Percentiles rank a stretch among this genome's conserved stretches.
Conservation (phyloP, 2,797 vertebrate genomes). For the Pangasius djambal region DNA sequence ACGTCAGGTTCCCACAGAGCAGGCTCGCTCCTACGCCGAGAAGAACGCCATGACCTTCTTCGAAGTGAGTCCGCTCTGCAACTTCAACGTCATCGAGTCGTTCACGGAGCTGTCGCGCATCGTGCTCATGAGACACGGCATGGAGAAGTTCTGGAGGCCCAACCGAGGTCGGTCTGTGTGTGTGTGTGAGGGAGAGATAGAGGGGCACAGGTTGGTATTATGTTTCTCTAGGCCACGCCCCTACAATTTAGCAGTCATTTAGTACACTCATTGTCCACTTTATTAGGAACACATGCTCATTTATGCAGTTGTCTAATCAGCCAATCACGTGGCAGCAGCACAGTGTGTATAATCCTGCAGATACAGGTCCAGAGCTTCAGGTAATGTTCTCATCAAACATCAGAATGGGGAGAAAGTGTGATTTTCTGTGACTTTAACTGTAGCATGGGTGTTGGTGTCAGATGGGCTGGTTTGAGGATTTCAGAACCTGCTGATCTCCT, state of each 20-base stretch:
- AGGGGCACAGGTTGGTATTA: neutral
- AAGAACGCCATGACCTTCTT: constrained; percentile 99
- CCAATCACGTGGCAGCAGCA: neutral
- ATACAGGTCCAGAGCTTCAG: neutral
- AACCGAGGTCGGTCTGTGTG: constrained; percentile 84
- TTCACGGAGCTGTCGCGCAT: constrained; percentile 97
- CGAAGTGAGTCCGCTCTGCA: constrained; percentile 97
- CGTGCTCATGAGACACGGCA: constrained; percentile 97
- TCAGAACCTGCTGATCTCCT: neutral
- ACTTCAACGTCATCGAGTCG: constrained; percentile 98
- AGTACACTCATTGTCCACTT: neutral
- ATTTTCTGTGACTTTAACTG: neutral
- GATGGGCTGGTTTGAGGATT: neutral
- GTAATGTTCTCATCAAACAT: neutral
- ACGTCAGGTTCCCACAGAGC: constrained; percentile 95
- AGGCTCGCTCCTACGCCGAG: constrained; percentile 93
- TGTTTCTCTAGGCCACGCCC: neutral
- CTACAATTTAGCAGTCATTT: neutral
- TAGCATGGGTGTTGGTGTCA: neutral
- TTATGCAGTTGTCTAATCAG: neutral
- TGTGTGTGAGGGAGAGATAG: neutral
- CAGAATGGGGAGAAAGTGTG: neutral
- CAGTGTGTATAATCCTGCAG: neutral
- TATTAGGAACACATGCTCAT: neutral
- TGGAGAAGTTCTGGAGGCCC: constrained; percentile 99